Evolutionary conservation across 2,113 vertebrate species (phyloP).

Genomic region (Mobula birostris): DNA sequence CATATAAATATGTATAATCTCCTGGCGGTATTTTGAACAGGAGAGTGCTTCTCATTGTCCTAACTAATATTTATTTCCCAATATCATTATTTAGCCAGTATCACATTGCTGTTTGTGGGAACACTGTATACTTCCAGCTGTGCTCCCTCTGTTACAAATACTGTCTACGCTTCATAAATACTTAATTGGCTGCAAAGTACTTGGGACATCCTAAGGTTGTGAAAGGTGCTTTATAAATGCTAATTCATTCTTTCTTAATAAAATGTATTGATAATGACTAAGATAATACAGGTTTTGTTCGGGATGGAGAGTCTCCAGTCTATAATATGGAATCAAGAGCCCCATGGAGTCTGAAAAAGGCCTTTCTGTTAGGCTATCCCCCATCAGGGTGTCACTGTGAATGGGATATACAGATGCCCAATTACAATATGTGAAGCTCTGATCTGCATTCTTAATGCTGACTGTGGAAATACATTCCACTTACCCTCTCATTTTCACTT

Average conservation of each 20-base stretch:
- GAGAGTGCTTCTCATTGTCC: background rate
- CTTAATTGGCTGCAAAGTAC: background rate
- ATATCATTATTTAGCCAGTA: background rate
- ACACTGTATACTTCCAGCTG: background rate
- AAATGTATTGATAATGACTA: too few species aligned
- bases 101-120: too few species aligned
- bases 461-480: background rate
- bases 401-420: constrained; percentile 47
- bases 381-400: constrained; percentile 45
- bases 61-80: background rate
- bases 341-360: constrained; percentile 34
- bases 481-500: background rate
- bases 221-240: background rate
- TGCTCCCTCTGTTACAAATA: background rate
- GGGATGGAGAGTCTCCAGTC: background rate
- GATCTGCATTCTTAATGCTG: background rate
- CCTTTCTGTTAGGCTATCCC: constrained; percentile 42
- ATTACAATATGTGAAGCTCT: constrained; percentile 36
- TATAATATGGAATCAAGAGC: background rate
- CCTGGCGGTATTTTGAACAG: background rate
- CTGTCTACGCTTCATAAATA: background rate
- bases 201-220: background rate
- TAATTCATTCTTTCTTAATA: background rate
- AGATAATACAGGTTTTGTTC: background rate
- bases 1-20: background rate